These are phyloP conservation scores for Drosophila subpulchrella DNA, from an alignment of 1,140 invertebrate genomes.

Conservation along the genomic window DNA sequence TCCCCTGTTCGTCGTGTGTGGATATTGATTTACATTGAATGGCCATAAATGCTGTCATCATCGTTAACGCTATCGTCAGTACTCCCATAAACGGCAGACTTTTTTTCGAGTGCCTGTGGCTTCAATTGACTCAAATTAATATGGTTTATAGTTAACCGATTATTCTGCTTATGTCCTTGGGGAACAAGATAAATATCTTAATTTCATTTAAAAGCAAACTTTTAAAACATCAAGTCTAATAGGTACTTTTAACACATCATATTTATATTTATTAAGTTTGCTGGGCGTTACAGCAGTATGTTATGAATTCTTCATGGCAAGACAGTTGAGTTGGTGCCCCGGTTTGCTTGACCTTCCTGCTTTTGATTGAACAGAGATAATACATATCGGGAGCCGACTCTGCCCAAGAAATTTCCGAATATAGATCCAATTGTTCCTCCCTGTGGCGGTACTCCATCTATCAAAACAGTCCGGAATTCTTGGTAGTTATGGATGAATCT, in stretches of 20 bases:
- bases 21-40: conserved; percentile 44
- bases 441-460: conserved; percentile 13
- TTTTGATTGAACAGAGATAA: background rate
- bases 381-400: background rate
- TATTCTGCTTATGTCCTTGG: background rate
- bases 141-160: conserved; percentile 3
- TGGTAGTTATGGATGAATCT: conserved; percentile 7
- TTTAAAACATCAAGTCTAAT: background rate
- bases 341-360: background rate
- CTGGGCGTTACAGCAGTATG: too few species aligned
- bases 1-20: conserved; percentile 4
- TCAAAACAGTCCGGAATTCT: background rate
- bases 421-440: background rate
- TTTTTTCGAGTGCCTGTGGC: conserved; percentile 8
- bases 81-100: conserved; percentile 19
- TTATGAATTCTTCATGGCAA: background rate
- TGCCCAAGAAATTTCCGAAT: conserved; percentile 3
- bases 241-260: too few species aligned
- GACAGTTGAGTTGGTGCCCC: background rate
- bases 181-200: background rate
- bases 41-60: conserved; percentile 26
- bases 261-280: too few species aligned
- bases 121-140: conserved; percentile 3
- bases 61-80: conserved; percentile 33
- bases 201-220: background rate